Evolutionary conservation across 2,888 invertebrate genomes (phyloP), one percentile per base, ranked within the genome.

Genomic region (Epirrita christyi): DNA sequence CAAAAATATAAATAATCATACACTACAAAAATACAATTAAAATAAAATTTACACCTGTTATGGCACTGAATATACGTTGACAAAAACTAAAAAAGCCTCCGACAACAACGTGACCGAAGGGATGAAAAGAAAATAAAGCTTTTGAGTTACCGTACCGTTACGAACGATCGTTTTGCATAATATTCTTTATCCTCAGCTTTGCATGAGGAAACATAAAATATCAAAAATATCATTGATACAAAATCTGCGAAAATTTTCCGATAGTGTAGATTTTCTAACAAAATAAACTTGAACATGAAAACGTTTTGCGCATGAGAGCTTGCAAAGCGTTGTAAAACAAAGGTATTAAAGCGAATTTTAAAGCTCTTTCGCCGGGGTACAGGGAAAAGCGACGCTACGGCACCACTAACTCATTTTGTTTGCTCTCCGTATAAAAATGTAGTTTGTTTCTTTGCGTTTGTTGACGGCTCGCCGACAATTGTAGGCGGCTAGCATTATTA

Each of bases 331-430:
- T 87, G 86, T 85, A 83, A 86, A 89, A 89, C 88, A 88, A 88
- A 86, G 87, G 86, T 87, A 87, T 90, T 88, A 88, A 88, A 88
- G 85, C 81, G 84, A 88, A 88, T 88, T 87, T 88, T 84, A 83
- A 80, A 86, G 87, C 88, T 84, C 78, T 77, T 74, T 81, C 77
- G 78, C 73, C 64, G 77, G 79, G 74, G 83, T 80, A 84, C 79
- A 75, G 80, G 77, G 80, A 78, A 83, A 84, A 85, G 82, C 85
- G 84, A 80, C 81, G 83, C 80, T 82, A 78, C 83, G 78, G 83
- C 81, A 81, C 79, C 79, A 78, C 84, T 86, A 87, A 86, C 85
- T 87, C 83, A 86, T 87, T 88, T 86, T 85, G 85, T 90, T 88
- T 86, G 83, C 78, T 82, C 78, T 79, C 75, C 78, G 82, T 85